A percentile compares a stretch with the other conserved stretches of the same genome.
These are phyloP conservation scores for Xiphophorus hellerii DNA, from an alignment of 2,113 vertebrate species.

Conservation along the genomic window DNA sequence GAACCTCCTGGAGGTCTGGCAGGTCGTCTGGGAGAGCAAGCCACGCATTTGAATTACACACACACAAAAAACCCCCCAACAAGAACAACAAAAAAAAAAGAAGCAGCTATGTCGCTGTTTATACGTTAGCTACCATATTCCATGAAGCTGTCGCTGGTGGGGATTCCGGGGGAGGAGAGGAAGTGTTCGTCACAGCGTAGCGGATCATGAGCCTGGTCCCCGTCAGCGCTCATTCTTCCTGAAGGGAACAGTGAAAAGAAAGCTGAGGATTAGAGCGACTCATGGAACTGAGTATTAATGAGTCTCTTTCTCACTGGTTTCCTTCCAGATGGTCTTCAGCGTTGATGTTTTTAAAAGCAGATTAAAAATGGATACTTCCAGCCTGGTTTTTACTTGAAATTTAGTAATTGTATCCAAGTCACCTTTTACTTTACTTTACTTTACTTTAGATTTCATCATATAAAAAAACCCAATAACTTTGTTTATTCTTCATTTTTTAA, in stretches of 20 bases:
- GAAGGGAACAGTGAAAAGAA: not conserved
- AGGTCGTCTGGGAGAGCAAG: constrained; percentile 86
- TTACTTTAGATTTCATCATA: not conserved
- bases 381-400: not conserved
- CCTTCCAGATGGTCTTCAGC: not conserved
- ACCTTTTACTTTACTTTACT: not conserved
- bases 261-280: too few species aligned
- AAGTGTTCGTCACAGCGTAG: constrained; percentile 89
- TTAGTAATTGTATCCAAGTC: not conserved
- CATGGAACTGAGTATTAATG: too few species aligned
- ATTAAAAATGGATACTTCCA: not conserved
- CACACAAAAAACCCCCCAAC: not conserved
- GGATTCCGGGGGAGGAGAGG: constrained; percentile 86
- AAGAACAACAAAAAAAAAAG: not conserved
- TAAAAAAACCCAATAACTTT: not conserved
- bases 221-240: constrained; percentile 74
- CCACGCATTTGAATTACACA: not conserved
- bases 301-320: too few species aligned
- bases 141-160: constrained; percentile 89
- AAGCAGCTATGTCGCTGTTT: not conserved
- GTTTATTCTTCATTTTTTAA: not conserved
- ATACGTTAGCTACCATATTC: constrained; percentile 87
- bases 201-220: constrained; percentile 85
- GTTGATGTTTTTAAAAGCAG: too few species aligned
- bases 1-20: constrained; percentile 94